phyloP scores from a whole-genome alignment of 2,113 vertebrate species.

The Malurus cyaneus region DNA sequence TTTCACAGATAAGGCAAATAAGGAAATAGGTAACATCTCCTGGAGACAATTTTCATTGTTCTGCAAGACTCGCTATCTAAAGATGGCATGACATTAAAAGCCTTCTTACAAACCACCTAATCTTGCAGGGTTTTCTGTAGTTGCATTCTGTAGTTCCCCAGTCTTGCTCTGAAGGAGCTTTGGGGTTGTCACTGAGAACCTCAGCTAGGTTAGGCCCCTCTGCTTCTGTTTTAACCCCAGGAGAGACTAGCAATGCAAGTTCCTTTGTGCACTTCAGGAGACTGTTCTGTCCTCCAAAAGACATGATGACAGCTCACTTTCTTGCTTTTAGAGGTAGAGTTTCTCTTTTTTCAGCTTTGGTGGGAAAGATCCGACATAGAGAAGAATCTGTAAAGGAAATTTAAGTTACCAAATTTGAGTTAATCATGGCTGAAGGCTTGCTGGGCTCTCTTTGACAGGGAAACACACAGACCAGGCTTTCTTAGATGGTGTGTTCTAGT shows the following conservation, averaged over 20 bases:
- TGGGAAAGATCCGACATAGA: background rate
- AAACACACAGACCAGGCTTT: background rate
- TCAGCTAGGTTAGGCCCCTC: background rate
- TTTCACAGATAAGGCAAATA: background rate
- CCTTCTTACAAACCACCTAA: background rate
- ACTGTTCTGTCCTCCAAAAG: background rate
- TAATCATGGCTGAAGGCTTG: background rate
- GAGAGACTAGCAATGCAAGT: background rate
- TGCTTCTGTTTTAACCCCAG: background rate
- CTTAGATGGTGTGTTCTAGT: background rate
- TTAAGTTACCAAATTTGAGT: background rate
- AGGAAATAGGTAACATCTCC: background rate
- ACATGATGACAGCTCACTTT: background rate
- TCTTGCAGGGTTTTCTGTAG: background rate
- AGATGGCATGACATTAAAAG: background rate
- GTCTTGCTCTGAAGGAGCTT: background rate
- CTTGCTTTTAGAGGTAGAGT: background rate
- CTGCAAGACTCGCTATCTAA: background rate
- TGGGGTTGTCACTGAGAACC: background rate
- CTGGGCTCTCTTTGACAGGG: background rate
- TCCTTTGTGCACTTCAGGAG: background rate
- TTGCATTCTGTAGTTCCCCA: background rate
- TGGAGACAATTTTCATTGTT: background rate
- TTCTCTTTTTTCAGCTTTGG: background rate
- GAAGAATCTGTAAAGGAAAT: background rate